A percentile compares a stretch with the other conserved stretches of the same genome.
phyloP scores from a whole-genome alignment of 1,140 invertebrate species.

The Matsumurasca onukii region DNA sequence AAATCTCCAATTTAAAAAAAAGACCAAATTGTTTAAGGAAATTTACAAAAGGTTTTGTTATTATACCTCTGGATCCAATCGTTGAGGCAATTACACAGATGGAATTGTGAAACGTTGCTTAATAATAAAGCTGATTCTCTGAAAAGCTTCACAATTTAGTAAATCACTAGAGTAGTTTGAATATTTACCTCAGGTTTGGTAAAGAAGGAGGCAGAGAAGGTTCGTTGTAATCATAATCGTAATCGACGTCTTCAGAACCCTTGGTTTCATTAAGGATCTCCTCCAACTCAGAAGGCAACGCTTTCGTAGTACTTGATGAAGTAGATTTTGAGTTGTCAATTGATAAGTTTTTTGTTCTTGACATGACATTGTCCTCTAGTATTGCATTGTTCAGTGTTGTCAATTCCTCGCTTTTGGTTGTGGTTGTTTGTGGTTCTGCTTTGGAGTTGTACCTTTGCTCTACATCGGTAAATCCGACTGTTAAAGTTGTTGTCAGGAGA shows the following conservation, averaged over 20 bases:
- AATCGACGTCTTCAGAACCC: constrained; percentile 47
- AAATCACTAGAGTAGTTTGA: too few species aligned
- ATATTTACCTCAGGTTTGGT: constrained; percentile 68
- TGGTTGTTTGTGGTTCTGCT: not conserved
- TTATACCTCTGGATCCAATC: too few species aligned
- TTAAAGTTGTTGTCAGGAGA: not conserved
- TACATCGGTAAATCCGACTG: not conserved
- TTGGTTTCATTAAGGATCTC: constrained; percentile 51
- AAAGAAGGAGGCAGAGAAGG: constrained; percentile 70
- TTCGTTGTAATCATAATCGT: constrained; percentile 64
- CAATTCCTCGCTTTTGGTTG: not conserved
- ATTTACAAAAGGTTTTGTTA: too few species aligned
- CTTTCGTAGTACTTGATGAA: constrained; percentile 43
- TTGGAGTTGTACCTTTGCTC: not conserved
- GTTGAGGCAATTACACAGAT: too few species aligned
- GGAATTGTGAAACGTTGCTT: too few species aligned
- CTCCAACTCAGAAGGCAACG: constrained; percentile 49
- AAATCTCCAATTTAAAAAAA: too few species aligned
- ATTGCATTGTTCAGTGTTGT: not conserved
- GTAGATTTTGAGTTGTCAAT: not conserved
- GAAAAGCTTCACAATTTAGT: too few species aligned
- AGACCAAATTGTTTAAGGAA: too few species aligned
- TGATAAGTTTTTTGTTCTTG: not conserved
- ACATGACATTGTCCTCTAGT: not conserved
- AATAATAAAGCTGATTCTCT: too few species aligned